Base-by-base conservation (phyloP, 1,140 invertebrate genomes). In the Drosophila elegans region DNA sequence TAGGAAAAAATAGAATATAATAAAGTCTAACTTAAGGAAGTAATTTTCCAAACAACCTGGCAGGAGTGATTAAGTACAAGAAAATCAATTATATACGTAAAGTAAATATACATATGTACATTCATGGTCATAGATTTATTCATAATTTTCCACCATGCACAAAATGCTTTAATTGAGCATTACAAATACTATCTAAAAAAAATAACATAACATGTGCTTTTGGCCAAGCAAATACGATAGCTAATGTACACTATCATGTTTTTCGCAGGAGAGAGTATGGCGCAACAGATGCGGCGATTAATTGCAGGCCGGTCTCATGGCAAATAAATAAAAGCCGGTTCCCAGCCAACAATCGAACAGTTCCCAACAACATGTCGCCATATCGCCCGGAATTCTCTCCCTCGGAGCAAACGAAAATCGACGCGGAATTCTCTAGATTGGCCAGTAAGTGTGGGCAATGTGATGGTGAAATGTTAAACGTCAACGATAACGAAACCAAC, bases 401-500 rank as follows among this genome's bases (percentile, higher is more conserved):
- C 54, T 81, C 92, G 6, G 82, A 92, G 64, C 93, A 94, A 90
- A 61, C 88, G 56, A 90, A 74, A 46, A 94, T 94, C 60, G 90
- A 88, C 57, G 80, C 80, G 21, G 93, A 94, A 81, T 94, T 94
- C 79, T 78, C 59, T 42, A 93, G 94, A 82, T 76, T 94, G 46
- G 89, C 92, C 81, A 93, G 94, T 94, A 88, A 92, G 86, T 61
- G 13, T n/a, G 2, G 2, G 41, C n/a, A 36, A 21, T 21, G 16
- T 25, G 45, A 56, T 84, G 64, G 55, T 64, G 72, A 85, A 84
- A 85, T 83, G 53, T 11, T 7, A 3, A 12, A 9, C 29, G 44
- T 60, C 16, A 48, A 36, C 55, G 72, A 72, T 79, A 84, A 79
- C 55, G 77, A 13, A 32, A 41, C 25, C 41, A 27, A 21, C 5